Base-by-base conservation (phyloP, 2,888 invertebrate species). In the Poecilobothrus nobilitatus region DNA sequence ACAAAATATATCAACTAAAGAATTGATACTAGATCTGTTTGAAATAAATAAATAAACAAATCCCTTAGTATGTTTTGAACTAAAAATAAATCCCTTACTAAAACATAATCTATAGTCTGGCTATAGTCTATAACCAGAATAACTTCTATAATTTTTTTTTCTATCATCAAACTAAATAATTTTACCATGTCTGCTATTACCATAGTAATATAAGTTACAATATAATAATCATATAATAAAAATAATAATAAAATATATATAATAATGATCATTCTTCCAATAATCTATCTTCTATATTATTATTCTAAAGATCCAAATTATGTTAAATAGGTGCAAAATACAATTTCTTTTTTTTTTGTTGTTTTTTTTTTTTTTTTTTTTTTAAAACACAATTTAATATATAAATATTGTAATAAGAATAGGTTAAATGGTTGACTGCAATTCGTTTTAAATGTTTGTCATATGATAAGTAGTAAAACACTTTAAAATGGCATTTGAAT, bases 261-360 rank as follows among this genome's bases (percentile, higher is more conserved):
- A 12, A 53, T 18, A 53, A 53, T 53, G 15, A 53, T 53, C 53
- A 53, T 53, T 53, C 53, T 53, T 53, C 18, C 53, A 53, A 53
- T 53, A 53, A 53, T 53, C 12, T 53, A 53, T 53, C 53, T 53
- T 15, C 53, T 15, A 27, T 27, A 27, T 4, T 27, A 27, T 27
- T 27, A 27, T 27, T 27, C n/a, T 27, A 27, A 18, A 53, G 53
- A 53, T 53, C 53, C 53, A 53, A 53, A 53, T 53, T 53, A 53
- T 53, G 53, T 53, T 53, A 53, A 53, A 53, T 53, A 53, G 53
- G 53, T 53, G 53, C 53, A 53, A 53, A 53, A 53, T 53, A 53
- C 53, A 18, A 53, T 53, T 53, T 53, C 5, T 27, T 27, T 27
- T 27, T 27, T 27, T 27, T 27, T 27, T n/a, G n/a, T n/a, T n/a